Percentiles rank a stretch among this genome's conserved stretches.
phyloP scores from a whole-genome alignment of 2,888 invertebrate genomes.

The Dastarcus helophoroides region DNA sequence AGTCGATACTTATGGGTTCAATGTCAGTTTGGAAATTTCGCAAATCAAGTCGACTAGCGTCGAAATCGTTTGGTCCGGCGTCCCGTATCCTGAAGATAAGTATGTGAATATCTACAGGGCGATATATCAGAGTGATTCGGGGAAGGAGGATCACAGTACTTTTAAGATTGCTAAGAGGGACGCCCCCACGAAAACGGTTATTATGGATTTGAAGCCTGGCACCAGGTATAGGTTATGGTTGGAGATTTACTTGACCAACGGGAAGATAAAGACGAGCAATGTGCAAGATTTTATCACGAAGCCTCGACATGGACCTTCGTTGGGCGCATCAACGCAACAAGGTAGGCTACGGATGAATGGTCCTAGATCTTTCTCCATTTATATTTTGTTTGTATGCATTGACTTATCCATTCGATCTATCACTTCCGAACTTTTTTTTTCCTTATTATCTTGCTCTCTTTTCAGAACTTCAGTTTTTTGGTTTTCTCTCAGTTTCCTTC shows the following conservation, averaged over 20 bases:
- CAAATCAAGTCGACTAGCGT: conserved; percentile 66
- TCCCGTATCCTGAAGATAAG: conserved; percentile 81
- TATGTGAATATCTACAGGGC: conserved; percentile 83
- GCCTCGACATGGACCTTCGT: conserved; percentile 46
- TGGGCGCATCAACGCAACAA: conserved; percentile 41
- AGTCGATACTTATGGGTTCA: conserved; percentile 72
- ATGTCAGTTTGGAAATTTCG: conserved; percentile 63
- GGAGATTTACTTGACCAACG: conserved; percentile 81
- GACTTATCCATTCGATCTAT: no score
- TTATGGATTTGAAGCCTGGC: conserved; percentile 61
- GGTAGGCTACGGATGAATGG: no score
- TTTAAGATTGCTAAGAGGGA: conserved; percentile 67
- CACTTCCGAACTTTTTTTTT: no score
- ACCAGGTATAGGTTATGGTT: conserved; percentile 81
- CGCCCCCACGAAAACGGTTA: conserved; percentile 52
- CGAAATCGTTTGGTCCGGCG: conserved; percentile 71
- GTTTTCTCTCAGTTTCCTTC: no score
- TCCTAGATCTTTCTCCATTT: no score
- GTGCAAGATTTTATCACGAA: conserved; percentile 81
- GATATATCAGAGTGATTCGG: conserved; percentile 65
- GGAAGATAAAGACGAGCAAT: conserved; percentile 80
- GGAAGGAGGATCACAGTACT: conserved; percentile 59
- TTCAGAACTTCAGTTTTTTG: conserved; percentile 2
- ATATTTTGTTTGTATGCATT: no score
- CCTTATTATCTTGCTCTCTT: no score